These are phyloP conservation scores for Pinna nobilis DNA, from an alignment of 1,140 invertebrate species.

Conservation along the genomic window DNA sequence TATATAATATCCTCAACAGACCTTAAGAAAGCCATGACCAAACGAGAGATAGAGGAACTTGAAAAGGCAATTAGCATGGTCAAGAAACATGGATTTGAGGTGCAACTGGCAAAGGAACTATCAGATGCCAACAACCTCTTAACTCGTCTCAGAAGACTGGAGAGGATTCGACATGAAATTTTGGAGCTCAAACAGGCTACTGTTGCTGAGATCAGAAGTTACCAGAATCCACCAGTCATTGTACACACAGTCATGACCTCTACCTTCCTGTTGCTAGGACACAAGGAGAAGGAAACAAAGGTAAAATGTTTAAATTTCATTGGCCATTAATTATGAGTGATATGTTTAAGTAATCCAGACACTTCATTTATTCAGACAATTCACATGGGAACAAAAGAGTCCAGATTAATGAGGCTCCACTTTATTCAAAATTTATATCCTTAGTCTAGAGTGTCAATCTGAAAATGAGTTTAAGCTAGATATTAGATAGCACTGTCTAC, in stretches of 20 bases:
- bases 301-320: conserved; percentile 37
- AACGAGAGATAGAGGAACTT: conserved; percentile 63
- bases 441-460: no score
- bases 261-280: conserved; percentile 68
- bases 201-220: conserved; percentile 72
- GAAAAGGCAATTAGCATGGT: conserved; percentile 68
- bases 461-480: no score
- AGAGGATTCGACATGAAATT: conserved; percentile 72
- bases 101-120: conserved; percentile 62
- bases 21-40: conserved; percentile 62
- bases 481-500: no score
- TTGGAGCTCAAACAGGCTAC: conserved; percentile 72
- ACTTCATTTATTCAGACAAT: no score
- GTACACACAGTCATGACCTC: conserved; percentile 71
- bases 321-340: neutral
- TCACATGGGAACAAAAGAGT: no score
- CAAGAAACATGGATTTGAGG: conserved; percentile 68
- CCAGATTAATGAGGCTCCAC: no score
- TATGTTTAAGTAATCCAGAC: no score
- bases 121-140: conserved; percentile 62
- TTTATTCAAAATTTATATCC: no score
- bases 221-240: conserved; percentile 66
- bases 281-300: conserved; percentile 72
- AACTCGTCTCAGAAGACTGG: conserved; percentile 59
- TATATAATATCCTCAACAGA: conserved; percentile 45